Evolutionary conservation across 2,797 vertebrate species (phyloP), one percentile per base, ranked within the genome.

Genomic region (Phataginus tricuspis): DNA sequence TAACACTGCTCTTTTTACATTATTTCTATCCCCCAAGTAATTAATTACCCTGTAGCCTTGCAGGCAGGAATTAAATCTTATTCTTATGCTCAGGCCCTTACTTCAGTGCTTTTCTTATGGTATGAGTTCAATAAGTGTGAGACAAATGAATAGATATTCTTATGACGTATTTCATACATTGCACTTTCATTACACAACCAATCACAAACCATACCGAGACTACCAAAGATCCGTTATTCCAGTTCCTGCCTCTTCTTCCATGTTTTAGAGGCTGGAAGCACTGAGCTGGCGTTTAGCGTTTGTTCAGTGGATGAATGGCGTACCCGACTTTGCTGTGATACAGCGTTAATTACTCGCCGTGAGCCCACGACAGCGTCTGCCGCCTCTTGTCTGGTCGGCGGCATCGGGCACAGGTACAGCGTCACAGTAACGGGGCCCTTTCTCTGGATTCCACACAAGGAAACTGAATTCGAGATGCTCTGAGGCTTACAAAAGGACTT

Each of bases 391-490:
- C 27, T n/a, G 8, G 12, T 59, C 42, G 39, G 25, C 34, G 5
- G 34, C 61, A 21, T 27, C 59, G 55, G 2, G 0, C 64, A 18
- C 9, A 53, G 39, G 27, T 14, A 78, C 34, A 57, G 2, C 13
- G 74, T 82, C 15, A 39, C 2, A 39, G 45, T 68, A 49, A 64
- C 64, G 27, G 39, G 72, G 18, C 3, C 21, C 25, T 39, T 39
- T 92, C 49, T 91, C 45, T 84, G 83, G 75, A 95, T 74, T 37
- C 66, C 39, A 84, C 51, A 92, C 86, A 45, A 42, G 21, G 51
- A 95, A 66, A 61, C 16, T 49, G 74, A 89, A 83, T 86, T 61
- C 68, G 90, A 97, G 72, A 63, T 93, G 66, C 78, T 88, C 61
- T 23, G 2, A 42, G 88, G 80, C 45, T 94, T 93, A 95, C 69